Evolutionary conservation across 2,113 vertebrate species (phyloP), one percentile per base, ranked within the genome.

Genomic region (Trematomus loennbergii): DNA sequence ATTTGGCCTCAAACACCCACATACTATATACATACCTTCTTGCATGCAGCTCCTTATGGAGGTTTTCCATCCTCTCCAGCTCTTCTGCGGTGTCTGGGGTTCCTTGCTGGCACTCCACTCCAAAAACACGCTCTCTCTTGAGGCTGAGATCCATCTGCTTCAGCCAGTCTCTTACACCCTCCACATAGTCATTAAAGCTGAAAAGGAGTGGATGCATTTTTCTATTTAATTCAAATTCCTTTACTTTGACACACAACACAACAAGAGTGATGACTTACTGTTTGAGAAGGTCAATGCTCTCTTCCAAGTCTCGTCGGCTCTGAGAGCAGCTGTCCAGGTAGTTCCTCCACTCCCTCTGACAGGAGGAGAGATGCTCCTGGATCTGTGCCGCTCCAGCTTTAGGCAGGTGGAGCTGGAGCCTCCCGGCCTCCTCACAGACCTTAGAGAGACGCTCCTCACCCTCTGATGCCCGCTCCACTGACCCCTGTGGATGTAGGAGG

Each of bases 101-200:
- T 81, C 94, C 95, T 65, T 95, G 95, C 72, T 96, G 96, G 77
- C 66, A 94, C 72, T 96, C 96, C 61, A 92, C 95, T 73, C 94
- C 83, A 58, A 94, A 57, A 89, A 72, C 48, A 85, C 81, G 89
- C 87, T 98, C 97, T 25, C 94, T 94, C 81, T 70, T 95, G 84
- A 98, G 92, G 68, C 92, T 95, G 89, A 95, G 93, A 83, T 97
- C 94, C 95, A 97, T 96, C 89, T 97, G 95, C 72, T 84, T 93
- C 64, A 99, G 92, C 98, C 97, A 98, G 70, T 93, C 75, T 64
- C 84, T 95, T 85, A 98, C 88, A 82, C 92, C 94, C 82, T 95
- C 95, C 78, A 96, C 94, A 67, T 93, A 95, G 71, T 93, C 93
- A 81, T 97, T 96, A 94, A 98, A 98, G 72, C 98, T 99, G 88